Conservation (phyloP, 2,888 invertebrate species). For the Nomada hirtipes region DNA sequence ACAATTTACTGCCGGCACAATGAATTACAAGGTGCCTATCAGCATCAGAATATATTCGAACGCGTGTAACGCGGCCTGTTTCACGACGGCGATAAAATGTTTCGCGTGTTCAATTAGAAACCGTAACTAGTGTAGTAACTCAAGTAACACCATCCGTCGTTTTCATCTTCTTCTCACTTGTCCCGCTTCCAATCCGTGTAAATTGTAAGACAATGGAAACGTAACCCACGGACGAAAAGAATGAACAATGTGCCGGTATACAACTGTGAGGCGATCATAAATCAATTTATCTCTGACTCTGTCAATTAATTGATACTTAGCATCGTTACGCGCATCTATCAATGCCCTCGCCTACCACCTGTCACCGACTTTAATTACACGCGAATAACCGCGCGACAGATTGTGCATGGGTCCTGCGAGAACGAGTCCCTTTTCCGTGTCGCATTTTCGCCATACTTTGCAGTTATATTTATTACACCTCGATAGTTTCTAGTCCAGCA, state of each 20-base stretch:
- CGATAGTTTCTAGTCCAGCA: background rate
- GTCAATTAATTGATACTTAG: slow-evolving; percentile 59
- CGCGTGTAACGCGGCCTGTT: background rate
- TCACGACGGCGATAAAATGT: background rate
- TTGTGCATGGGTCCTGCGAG: slow-evolving; percentile 1
- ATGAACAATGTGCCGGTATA: slow-evolving; percentile 37
- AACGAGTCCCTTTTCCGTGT: background rate
- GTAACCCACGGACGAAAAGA: slow-evolving; percentile 4
- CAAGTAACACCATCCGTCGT: slow-evolving; percentile 39
- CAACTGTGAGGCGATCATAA: slow-evolving; percentile 36
- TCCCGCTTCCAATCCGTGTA: slow-evolving; percentile 29
- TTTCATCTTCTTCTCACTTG: slow-evolving; percentile 49
- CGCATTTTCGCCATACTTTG: background rate
- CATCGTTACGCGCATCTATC: slow-evolving; percentile 47
- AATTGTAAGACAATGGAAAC: slow-evolving; percentile 52
- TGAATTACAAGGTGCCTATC: background rate
- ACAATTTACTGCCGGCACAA: background rate
- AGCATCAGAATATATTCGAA: background rate
- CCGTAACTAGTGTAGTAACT: slow-evolving; percentile 35
- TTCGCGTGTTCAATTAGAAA: slow-evolving; percentile 37
- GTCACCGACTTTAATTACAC: slow-evolving; percentile 56
- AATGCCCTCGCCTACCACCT: slow-evolving; percentile 57
- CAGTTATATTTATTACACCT: background rate
- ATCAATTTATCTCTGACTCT: slow-evolving; percentile 51
- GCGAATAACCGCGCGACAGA: slow-evolving; percentile 7